phyloP scores from a whole-genome alignment of 2,888 invertebrate species.

The Diploptera punctata region DNA sequence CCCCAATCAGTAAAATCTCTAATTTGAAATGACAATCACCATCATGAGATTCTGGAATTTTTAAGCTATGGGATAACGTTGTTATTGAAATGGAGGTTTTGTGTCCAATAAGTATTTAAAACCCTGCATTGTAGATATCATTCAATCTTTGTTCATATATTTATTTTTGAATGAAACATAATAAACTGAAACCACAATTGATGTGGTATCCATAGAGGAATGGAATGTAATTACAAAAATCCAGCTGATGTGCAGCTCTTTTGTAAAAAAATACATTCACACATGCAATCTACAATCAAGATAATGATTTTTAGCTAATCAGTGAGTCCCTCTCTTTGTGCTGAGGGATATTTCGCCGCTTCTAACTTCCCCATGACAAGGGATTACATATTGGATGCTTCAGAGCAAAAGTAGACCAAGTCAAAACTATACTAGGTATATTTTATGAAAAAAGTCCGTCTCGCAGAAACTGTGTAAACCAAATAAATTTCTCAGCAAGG shows the following conservation, averaged over 20 bases:
- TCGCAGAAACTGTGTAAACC: too few relatives aligned
- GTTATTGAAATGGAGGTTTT: slow-evolving; percentile 12
- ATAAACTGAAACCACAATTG: neutral
- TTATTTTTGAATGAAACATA: neutral
- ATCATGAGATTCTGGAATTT: neutral
- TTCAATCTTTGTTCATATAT: neutral
- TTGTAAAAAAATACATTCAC: neutral
- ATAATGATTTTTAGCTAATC: neutral
- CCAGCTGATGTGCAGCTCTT: neutral
- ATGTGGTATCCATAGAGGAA: neutral
- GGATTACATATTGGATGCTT: too few relatives aligned
- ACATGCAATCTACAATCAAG: neutral
- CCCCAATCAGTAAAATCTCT: too few relatives aligned
- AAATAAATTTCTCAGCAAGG: too few relatives aligned
- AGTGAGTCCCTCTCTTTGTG: neutral
- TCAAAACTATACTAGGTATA: too few relatives aligned
- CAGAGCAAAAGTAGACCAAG: too few relatives aligned
- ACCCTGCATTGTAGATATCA: neutral
- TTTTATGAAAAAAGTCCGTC: too few relatives aligned
- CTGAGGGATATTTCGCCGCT: neutral
- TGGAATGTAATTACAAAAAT: neutral
- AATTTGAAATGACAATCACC: neutral
- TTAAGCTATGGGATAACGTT: neutral
- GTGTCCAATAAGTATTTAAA: neutral
- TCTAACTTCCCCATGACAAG: too few relatives aligned